These are phyloP conservation scores for Phytoseiulus persimilis DNA, from an alignment of 2,888 invertebrate genomes.

Conservation along the genomic window DNA sequence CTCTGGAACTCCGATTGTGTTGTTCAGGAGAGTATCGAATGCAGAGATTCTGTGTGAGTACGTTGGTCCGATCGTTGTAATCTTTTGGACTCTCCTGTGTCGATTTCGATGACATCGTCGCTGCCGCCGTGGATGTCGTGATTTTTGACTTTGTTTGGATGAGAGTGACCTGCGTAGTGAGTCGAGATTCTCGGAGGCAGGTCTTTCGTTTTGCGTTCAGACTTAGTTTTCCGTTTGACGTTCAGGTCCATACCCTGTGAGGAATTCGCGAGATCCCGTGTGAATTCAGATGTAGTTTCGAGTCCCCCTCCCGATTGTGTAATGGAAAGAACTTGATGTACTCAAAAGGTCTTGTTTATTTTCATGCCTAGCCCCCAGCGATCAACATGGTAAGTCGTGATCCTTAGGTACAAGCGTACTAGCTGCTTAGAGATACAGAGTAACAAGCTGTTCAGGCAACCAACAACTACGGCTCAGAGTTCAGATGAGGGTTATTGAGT, in stretches of 20 bases:
- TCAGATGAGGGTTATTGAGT: not conserved
- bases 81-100: not conserved
- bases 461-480: not conserved
- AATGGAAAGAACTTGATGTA: not conserved
- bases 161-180: slow-evolving; percentile 38
- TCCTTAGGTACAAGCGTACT: not conserved
- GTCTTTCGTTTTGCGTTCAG: not conserved
- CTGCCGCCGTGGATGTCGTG: not conserved
- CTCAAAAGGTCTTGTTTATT: slow-evolving; percentile 6
- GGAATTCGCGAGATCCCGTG: not conserved
- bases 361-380: slow-evolving; percentile 38
- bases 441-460: not conserved
- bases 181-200: not conserved
- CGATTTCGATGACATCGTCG: not conserved
- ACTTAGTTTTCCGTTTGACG: not conserved
- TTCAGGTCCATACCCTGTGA: not conserved
- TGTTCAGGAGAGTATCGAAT: not conserved
- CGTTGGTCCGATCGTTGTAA: not conserved
- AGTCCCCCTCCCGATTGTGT: not conserved
- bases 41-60: not conserved
- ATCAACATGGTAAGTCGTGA: slow-evolving; percentile 37
- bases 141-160: slow-evolving; percentile 39
- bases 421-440: not conserved
- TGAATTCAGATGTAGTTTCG: not conserved
- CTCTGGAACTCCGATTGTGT: too few relatives aligned